Evolutionary conservation across 2,797 vertebrate species (phyloP).

Genomic region (Hydrolagus colliei): DNA sequence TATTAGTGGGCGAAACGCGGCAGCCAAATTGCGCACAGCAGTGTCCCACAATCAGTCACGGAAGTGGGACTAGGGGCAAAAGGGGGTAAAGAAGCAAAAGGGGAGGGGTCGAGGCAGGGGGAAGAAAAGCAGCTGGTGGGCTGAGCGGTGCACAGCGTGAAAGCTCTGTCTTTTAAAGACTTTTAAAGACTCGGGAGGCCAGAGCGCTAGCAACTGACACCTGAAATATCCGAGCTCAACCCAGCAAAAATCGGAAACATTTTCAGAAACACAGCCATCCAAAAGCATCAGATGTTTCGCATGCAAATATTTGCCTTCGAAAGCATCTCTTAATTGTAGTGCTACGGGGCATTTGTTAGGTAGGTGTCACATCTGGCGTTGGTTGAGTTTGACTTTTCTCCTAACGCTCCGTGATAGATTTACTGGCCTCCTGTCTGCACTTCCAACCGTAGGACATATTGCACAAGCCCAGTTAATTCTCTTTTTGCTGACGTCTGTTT

Average conservation of each 20-base stretch:
- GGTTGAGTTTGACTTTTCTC: background rate
- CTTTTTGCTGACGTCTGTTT: background rate
- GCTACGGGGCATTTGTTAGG: background rate
- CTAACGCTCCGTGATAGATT: no score
- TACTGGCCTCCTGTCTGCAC: background rate
- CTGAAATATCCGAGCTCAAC: background rate
- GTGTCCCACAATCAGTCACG: no score
- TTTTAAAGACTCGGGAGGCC: no score
- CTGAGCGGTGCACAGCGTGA: no score
- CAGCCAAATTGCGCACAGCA: no score
- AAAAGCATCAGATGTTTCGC: conserved; percentile 12
- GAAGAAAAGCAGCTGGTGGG: no score
- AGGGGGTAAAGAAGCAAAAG: no score
- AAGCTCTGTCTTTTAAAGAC: no score
- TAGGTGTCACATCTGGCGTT: background rate
- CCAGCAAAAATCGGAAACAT: background rate
- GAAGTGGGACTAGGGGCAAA: no score
- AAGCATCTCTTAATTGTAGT: background rate
- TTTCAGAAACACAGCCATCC: background rate
- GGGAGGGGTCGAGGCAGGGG: no score
- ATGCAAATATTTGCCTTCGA: background rate
- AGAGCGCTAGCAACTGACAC: no score
- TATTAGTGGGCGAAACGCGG: no score
- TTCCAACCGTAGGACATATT: background rate
- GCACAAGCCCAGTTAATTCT: background rate